phyloP scores from a whole-genome alignment of 2,797 vertebrate genomes.

The Paratrypauchen microcephalus region DNA sequence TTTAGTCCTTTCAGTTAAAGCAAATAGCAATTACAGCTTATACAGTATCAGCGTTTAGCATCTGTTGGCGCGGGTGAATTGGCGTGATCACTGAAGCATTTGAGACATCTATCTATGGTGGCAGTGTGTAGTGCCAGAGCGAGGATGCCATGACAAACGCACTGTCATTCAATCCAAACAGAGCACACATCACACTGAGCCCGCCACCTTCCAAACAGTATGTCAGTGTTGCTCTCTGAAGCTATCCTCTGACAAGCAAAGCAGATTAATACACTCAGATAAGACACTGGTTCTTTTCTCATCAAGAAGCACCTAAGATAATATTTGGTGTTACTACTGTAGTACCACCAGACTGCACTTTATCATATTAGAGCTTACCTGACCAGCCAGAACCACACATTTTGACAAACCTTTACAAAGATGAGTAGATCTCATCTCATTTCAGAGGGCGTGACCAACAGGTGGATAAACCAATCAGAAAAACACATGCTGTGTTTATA shows the following conservation, averaged over 20 bases:
- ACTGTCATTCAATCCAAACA: slow-evolving; percentile 63
- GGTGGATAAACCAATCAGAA: no score
- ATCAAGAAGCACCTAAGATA: no score
- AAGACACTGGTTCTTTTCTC: no score
- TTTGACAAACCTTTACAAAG: no score
- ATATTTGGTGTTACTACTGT: no score
- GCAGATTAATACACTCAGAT: slow-evolving; percentile 19
- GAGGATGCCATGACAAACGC: slow-evolving; percentile 60
- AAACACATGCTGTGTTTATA: no score
- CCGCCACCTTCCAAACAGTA: slow-evolving; percentile 27
- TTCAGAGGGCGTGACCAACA: no score
- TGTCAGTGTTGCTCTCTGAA: slow-evolving; percentile 31
- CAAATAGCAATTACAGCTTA: slow-evolving; percentile 47
- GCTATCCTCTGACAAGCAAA: slow-evolving; percentile 26
- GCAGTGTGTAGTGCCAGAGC: slow-evolving; percentile 59
- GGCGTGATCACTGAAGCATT: slow-evolving; percentile 53
- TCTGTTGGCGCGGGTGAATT: slow-evolving; percentile 65
- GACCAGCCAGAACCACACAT: no score
- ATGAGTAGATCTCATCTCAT: no score
- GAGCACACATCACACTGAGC: slow-evolving; percentile 38
- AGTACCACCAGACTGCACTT: no score
- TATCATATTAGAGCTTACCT: no score
- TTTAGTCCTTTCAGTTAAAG: slow-evolving; percentile 38
- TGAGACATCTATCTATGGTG: slow-evolving; percentile 70
- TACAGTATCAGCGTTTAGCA: slow-evolving; percentile 57